phyloP scores from a whole-genome alignment of 2,113 vertebrate genomes.

The Semicossyphus pulcher region DNA sequence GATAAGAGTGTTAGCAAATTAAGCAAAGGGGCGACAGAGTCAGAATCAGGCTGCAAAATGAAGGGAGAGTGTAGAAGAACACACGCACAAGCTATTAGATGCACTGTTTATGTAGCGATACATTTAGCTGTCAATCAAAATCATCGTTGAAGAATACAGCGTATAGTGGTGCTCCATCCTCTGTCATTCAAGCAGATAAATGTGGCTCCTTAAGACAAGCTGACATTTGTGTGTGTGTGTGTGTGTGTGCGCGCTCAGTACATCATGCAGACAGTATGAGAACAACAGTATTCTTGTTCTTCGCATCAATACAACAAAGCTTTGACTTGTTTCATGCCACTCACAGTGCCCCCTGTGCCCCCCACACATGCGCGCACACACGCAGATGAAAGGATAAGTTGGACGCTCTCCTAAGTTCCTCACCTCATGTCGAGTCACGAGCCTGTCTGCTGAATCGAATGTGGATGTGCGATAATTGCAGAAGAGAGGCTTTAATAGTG shows the following conservation, averaged over 20 bases:
- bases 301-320: conserved; percentile 34
- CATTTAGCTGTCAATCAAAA: too few relatives aligned
- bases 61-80: neutral
- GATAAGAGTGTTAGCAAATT: conserved; percentile 11
- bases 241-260: neutral
- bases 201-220: conserved; percentile 16
- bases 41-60: neutral
- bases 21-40: neutral
- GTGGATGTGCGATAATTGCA: neutral
- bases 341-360: conserved; percentile 1
- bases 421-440: conserved; percentile 8
- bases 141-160: too few relatives aligned
- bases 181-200: too few relatives aligned
- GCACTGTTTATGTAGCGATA: too few relatives aligned
- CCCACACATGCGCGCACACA: neutral
- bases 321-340: conserved; percentile 35
- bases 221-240: neutral
- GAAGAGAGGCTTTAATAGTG: neutral
- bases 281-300: conserved; percentile 40
- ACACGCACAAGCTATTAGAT: conserved; percentile 6
- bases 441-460: neutral
- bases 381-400: neutral
- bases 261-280: conserved; percentile 35
- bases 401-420: neutral
- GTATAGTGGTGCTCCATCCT: too few relatives aligned